A percentile compares a stretch with the other conserved stretches of the same genome.
Conservation (phyloP, 2,797 vertebrate genomes). For the Rhabdophis nuchalis region DNA sequence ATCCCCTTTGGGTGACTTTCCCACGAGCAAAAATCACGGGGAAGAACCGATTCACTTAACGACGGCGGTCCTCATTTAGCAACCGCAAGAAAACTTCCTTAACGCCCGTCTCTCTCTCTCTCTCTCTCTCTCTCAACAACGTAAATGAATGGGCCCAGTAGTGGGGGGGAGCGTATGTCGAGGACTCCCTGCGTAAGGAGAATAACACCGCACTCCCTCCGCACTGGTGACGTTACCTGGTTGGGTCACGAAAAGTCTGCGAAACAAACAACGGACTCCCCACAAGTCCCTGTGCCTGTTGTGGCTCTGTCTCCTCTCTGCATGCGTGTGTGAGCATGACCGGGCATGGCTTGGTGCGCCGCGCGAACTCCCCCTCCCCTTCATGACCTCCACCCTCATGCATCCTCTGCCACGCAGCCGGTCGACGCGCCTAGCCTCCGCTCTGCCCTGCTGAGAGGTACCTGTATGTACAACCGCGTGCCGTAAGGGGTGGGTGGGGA, state of each 20-base stretch:
- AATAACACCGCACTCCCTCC: neutral
- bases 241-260: neutral
- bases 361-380: neutral
- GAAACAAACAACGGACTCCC: neutral
- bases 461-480: slow-evolving; percentile 16
- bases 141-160: no score
- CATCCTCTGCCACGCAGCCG: neutral
- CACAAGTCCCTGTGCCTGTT: neutral
- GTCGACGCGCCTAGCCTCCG: neutral
- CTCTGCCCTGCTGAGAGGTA: slow-evolving; percentile 18
- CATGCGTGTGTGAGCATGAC: neutral
- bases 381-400: neutral
- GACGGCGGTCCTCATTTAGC: no score
- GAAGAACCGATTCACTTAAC: no score
- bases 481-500: neutral
- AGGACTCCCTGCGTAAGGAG: neutral
- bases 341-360: neutral
- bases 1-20: no score
- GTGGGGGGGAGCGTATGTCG: no score
- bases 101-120: no score
- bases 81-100: no score
- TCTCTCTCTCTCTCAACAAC: no score
- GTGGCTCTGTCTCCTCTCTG: neutral
- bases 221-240: neutral
- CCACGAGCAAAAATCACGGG: no score